phyloP scores from a whole-genome alignment of 2,113 vertebrate species.

The Peromyscus leucopus region DNA sequence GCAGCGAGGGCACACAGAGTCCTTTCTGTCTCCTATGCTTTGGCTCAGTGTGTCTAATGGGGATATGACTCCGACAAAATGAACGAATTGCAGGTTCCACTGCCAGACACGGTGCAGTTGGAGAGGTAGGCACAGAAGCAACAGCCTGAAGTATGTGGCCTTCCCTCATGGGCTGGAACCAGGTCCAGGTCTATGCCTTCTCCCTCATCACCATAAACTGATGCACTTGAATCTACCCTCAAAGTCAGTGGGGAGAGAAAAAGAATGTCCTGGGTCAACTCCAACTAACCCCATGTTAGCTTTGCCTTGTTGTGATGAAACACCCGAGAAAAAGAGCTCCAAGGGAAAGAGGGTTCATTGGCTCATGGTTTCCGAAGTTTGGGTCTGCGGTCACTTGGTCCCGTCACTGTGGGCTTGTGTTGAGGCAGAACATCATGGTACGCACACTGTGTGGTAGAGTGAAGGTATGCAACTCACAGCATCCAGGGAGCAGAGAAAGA shows the following conservation, averaged over 20 bases:
- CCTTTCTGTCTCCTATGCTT: background rate
- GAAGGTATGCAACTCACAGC: too few relatives aligned
- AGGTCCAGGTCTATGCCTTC: too few relatives aligned
- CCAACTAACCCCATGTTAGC: background rate
- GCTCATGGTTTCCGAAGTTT: background rate
- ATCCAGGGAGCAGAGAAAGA: background rate
- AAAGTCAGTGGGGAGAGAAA: background rate
- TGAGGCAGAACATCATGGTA: background rate
- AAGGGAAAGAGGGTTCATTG: background rate
- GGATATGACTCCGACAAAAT: background rate
- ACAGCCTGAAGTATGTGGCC: rapidly evolving
- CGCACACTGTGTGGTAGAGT: background rate
- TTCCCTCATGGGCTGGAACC: rapidly evolving
- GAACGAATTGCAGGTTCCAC: rapidly evolving
- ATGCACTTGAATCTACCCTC: background rate
- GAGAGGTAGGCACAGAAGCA: background rate
- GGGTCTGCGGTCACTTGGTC: background rate
- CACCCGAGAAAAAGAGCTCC: background rate
- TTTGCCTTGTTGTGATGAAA: background rate
- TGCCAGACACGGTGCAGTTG: rapidly evolving
- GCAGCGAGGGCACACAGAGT: background rate
- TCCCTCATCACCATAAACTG: background rate
- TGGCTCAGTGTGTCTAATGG: background rate
- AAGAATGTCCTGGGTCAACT: rapidly evolving
- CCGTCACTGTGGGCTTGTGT: background rate